Percentiles rank a stretch among this genome's conserved stretches.
phyloP scores from a whole-genome alignment of 2,888 invertebrate genomes.

The Lasioglossum marginatum region DNA sequence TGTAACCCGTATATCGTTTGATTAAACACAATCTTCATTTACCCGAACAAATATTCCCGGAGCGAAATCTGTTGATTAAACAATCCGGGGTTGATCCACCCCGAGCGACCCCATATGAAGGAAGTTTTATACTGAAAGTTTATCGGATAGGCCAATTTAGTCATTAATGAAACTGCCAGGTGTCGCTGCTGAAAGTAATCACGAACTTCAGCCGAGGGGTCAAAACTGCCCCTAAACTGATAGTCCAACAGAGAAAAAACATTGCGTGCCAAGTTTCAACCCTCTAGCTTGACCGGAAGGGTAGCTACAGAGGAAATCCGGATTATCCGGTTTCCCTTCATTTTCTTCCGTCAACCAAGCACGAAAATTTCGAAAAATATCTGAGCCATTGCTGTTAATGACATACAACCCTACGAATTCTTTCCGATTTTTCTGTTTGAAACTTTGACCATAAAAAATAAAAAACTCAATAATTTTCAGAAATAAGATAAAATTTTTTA shows the following conservation, averaged over 20 bases:
- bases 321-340: background rate
- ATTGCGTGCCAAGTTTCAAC: background rate
- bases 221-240: background rate
- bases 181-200: background rate
- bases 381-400: background rate
- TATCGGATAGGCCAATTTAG: background rate
- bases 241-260: background rate
- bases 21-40: slow-evolving; percentile 2
- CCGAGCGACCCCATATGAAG: background rate
- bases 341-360: background rate
- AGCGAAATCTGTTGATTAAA: background rate
- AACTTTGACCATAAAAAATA: background rate
- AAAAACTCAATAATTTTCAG: background rate
- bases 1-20: background rate
- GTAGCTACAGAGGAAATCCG: slow-evolving; percentile 6
- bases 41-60: background rate
- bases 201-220: background rate
- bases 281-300: background rate
- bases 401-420: background rate
- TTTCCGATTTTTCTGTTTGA: background rate
- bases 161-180: slow-evolving; percentile 6
- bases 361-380: background rate
- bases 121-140: slow-evolving; percentile 6
- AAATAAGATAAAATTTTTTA: background rate
- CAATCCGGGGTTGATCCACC: background rate